phyloP scores from a whole-genome alignment of 1,140 invertebrate genomes.

The Saccostrea echinata region DNA sequence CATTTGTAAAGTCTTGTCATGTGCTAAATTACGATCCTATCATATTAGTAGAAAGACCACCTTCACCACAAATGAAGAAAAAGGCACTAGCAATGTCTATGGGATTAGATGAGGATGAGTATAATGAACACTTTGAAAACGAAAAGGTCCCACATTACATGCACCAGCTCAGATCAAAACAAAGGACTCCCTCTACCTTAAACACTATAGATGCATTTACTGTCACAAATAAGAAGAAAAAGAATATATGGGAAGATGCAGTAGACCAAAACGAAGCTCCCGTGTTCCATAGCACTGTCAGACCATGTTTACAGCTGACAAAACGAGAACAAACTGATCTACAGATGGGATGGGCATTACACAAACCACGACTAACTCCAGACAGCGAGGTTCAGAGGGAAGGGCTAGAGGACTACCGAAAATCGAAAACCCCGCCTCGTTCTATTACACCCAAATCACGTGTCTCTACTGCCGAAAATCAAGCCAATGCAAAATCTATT shows the following conservation, averaged over 20 bases:
- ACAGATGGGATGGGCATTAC: slow-evolving; percentile 65
- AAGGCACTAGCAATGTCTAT: slow-evolving; percentile 49
- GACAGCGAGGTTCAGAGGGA: slow-evolving; percentile 45
- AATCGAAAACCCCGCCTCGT: slow-evolving; percentile 20
- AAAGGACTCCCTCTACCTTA: slow-evolving; percentile 69
- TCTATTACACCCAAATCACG: slow-evolving; percentile 43
- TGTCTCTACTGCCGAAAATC: background rate
- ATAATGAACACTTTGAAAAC: slow-evolving; percentile 53
- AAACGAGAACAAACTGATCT: slow-evolving; percentile 64
- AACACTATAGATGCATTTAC: slow-evolving; percentile 74
- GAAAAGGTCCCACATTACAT: slow-evolving; percentile 69
- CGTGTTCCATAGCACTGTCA: slow-evolving; percentile 67
- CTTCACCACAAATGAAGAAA: slow-evolving; percentile 61
- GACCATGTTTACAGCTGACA: slow-evolving; percentile 65
- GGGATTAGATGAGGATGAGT: slow-evolving; percentile 49
- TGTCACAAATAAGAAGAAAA: slow-evolving; percentile 66
- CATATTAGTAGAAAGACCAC: slow-evolving; percentile 69
- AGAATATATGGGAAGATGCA: slow-evolving; percentile 71
- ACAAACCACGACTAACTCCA: slow-evolving; percentile 64
- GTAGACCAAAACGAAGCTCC: slow-evolving; percentile 59
- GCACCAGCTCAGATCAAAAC: slow-evolving; percentile 64
- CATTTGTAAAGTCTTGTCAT: slow-evolving; percentile 65
- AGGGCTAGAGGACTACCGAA: slow-evolving; percentile 15
- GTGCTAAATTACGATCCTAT: slow-evolving; percentile 71
- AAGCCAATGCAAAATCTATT: background rate